These are phyloP conservation scores for Carlito syrichta DNA, from an alignment of 2,113 vertebrate genomes.

Conservation along the genomic window DNA sequence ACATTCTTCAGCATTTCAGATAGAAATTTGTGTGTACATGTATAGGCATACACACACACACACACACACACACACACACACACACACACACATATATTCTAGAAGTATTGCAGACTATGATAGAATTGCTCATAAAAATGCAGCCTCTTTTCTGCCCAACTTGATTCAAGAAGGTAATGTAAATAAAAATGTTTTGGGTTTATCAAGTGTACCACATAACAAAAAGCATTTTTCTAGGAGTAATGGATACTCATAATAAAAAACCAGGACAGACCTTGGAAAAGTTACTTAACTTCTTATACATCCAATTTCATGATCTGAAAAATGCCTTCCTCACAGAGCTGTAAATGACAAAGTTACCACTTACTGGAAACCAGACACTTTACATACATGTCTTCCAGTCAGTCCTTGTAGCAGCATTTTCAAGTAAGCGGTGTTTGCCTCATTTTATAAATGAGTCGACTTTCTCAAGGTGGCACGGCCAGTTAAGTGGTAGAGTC, in stretches of 20 bases:
- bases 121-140: background rate
- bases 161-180: conserved; percentile 7
- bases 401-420: background rate
- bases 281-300: background rate
- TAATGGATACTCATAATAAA: background rate
- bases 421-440: background rate
- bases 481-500: background rate
- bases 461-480: conserved; percentile 17
- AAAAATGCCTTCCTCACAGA: background rate
- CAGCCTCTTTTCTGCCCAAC: background rate
- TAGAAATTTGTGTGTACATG: background rate
- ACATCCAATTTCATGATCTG: conserved; percentile 33
- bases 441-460: background rate
- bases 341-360: background rate
- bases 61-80: accelerated
- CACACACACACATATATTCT: background rate
- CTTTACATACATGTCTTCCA: background rate
- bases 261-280: background rate
- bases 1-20: background rate
- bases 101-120: background rate
- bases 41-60: background rate
- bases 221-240: background rate
- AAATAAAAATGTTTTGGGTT: conserved; percentile 25
- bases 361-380: background rate
- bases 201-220: background rate